Percentiles rank a stretch among this genome's conserved stretches.
phyloP scores from a whole-genome alignment of 2,797 vertebrate species.

The Bothrops alternatus region DNA sequence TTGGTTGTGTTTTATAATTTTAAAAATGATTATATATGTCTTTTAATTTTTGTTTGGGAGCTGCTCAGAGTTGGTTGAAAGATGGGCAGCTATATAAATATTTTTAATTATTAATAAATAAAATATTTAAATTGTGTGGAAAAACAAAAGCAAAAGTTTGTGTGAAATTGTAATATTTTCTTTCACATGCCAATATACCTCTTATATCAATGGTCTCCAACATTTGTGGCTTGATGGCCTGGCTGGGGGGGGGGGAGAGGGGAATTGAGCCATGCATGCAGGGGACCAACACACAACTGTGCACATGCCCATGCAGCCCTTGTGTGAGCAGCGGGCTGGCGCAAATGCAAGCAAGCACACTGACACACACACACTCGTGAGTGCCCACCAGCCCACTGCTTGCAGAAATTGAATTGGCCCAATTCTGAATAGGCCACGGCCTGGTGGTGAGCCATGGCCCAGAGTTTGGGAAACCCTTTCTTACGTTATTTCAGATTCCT shows the following conservation, averaged over 20 bases:
- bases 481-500: slow-evolving; percentile 17
- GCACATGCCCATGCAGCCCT: too few species aligned
- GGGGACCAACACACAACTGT: too few species aligned
- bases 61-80: neutral
- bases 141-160: neutral
- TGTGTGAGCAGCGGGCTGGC: too few species aligned
- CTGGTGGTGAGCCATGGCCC: too few species aligned
- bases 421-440: too few species aligned
- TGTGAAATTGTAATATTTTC: slow-evolving; percentile 19
- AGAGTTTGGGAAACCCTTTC: neutral
- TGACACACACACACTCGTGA: too few species aligned
- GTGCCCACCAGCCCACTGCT: too few species aligned
- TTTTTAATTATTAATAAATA: neutral
- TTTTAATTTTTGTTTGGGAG: neutral
- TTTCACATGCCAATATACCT: neutral
- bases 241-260: too few species aligned
- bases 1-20: neutral
- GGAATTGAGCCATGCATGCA: too few species aligned
- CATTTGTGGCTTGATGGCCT: too few species aligned
- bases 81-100: neutral
- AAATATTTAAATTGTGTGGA: neutral
- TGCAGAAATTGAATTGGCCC: too few species aligned
- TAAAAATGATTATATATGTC: neutral
- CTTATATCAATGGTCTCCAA: neutral
- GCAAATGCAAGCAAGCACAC: too few species aligned